Conservation (phyloP, 2,888 invertebrate genomes). For the Rotaria sp. region DNA sequence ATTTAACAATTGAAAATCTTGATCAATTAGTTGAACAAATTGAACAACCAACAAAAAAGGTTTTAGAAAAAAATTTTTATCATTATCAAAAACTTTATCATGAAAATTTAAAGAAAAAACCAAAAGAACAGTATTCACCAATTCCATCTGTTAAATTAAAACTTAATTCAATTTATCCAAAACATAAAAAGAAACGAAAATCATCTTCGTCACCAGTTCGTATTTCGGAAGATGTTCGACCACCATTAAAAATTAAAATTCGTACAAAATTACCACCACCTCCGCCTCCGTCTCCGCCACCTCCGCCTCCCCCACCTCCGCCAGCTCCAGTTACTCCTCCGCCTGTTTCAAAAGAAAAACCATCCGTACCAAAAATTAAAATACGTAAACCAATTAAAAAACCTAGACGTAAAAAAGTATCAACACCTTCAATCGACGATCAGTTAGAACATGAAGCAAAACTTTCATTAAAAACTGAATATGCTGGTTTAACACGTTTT, state of each 20-base stretch:
- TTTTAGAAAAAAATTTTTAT: background rate
- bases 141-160: background rate
- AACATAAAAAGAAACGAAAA: background rate
- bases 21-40: background rate
- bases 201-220: background rate
- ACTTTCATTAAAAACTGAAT: conserved; percentile 19
- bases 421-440: background rate
- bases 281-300: background rate
- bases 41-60: background rate
- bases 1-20: background rate
- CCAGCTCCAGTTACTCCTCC: background rate
- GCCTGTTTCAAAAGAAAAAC: background rate
- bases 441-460: background rate
- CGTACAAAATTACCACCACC: background rate
- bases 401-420: background rate
- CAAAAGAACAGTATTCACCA: background rate
- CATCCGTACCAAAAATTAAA: background rate
- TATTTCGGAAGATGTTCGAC: background rate
- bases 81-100: background rate
- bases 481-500: conserved; percentile 25
- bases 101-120: background rate
- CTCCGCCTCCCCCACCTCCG: background rate
- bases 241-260: background rate
- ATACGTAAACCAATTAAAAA: conserved; percentile 2
- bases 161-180: background rate